Conservation (phyloP, 2,797 vertebrate species). For the Poecilia picta region DNA sequence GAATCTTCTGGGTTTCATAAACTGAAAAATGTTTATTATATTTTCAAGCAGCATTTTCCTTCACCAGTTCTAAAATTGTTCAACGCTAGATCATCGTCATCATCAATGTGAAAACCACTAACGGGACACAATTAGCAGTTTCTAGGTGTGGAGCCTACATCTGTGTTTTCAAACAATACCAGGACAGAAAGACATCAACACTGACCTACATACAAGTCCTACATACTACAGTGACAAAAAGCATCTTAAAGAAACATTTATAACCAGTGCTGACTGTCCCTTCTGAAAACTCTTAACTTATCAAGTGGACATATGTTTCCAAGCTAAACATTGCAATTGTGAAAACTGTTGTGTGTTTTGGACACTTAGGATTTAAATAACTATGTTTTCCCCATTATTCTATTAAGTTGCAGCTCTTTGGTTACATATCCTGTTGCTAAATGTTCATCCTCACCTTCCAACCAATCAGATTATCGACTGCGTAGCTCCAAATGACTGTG, state of each 20-base stretch:
- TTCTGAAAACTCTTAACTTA: not conserved
- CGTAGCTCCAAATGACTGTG: not conserved
- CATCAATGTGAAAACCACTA: not conserved
- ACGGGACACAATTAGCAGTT: not conserved
- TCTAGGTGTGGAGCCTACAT: not conserved
- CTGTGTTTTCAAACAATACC: not conserved
- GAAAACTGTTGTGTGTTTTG: not conserved
- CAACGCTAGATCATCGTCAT: not conserved
- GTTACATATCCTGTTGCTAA: too few relatives aligned
- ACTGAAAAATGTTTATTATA: not conserved
- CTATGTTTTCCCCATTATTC: not conserved
- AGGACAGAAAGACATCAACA: not conserved
- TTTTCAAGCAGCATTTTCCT: not conserved
- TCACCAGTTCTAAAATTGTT: not conserved
- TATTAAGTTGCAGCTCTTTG: not conserved
- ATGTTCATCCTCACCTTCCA: not conserved
- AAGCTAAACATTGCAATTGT: not conserved
- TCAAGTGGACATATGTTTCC: not conserved
- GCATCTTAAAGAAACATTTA: not conserved
- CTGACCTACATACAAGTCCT: not conserved
- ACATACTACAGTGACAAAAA: not conserved
- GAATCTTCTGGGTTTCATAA: constrained; percentile 14
- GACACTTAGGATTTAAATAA: not conserved
- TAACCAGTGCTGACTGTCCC: not conserved
- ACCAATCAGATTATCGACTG: not conserved